Evolutionary conservation across 2,113 vertebrate genomes (phyloP), one percentile per base, ranked within the genome.

Genomic region (Choloepus hoffmanni): DNA sequence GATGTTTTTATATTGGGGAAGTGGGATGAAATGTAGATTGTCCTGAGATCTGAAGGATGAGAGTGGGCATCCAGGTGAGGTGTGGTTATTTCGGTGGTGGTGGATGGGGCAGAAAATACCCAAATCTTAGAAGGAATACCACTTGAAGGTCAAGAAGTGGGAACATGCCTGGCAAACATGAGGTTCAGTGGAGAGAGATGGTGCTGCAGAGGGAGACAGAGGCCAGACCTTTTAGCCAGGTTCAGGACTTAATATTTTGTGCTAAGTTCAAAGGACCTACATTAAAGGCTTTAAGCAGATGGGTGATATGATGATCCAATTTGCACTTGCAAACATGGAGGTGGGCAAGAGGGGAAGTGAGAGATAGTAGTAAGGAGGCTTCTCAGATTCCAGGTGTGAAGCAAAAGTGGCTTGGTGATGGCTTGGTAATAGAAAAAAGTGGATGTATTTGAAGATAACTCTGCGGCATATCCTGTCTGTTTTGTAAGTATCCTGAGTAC

Each of bases 401-500:
- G 40, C 3, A 40, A 53, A 74, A 43, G 77, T 68, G 30, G 19
- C 43, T 78, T 33, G 23, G 24, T 63, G 26, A 55, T 70, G 26
- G 23, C 50, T 95, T 86, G 48, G 55, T 77, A 72, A 76, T n/a
- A 77, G 43, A 76, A 94, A 78, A 65, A 81, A 48, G 28, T 53
- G 2, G 14, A 16, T 78, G 26, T 30, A 76, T 85, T 94, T 74
- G 65, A 86, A 13, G 9, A 58, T 68, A 89, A 28, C 15, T 26
- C n/a, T 2, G 15, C 82, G 50, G 19, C 13, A 77, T 67, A 67
- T 43, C 45, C 23, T 85, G 10, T n/a, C 62, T 89, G 10, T 84
- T 62, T 67, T 84, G 13, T 50, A 81, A 62, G 60, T 74, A 85
- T 16, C 4, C 3, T 73, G 62, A 11, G 3, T 53, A 36, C 76